phyloP scores from a whole-genome alignment of 1,140 invertebrate genomes.

The Hydropsyche tenuis region DNA sequence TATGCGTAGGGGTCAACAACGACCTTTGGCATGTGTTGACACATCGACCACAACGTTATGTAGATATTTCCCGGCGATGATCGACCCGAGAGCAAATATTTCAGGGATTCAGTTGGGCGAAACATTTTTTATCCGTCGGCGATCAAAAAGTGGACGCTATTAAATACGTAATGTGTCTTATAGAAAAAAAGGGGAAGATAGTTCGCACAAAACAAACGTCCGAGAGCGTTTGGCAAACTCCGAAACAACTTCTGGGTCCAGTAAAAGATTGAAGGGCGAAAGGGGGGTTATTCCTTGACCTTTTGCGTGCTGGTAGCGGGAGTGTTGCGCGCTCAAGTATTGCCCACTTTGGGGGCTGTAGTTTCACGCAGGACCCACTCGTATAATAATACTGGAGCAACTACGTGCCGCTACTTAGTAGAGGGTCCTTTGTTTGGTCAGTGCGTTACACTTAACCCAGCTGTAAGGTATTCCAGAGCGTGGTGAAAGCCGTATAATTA shows the following conservation, averaged over 20 bases:
- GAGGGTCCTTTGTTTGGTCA: conserved; percentile 12
- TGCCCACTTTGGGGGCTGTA: not conserved
- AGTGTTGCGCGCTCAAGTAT: not conserved
- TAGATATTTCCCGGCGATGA: too few relatives aligned
- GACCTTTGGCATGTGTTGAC: too few relatives aligned
- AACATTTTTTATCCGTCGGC: too few relatives aligned
- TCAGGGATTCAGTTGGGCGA: too few relatives aligned
- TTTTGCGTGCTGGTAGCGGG: not conserved
- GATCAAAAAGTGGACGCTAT: too few relatives aligned
- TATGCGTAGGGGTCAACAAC: too few relatives aligned
- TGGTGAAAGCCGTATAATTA: not conserved
- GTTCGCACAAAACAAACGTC: not conserved
- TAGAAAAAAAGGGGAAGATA: too few relatives aligned
- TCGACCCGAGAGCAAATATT: too few relatives aligned
- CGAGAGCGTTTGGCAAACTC: not conserved
- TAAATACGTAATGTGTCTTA: too few relatives aligned
- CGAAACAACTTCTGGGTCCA: conserved; percentile 5
- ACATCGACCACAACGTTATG: too few relatives aligned
- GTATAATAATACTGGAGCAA: not conserved
- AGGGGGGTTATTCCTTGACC: conserved; percentile 7
- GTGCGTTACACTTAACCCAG: conserved; percentile 15
- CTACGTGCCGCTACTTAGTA: not conserved
- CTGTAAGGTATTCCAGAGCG: not conserved
- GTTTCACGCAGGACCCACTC: not conserved
- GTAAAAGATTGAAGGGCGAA: conserved; percentile 9